Conservation (phyloP, 1,140 invertebrate genomes). For the Atta texana region DNA sequence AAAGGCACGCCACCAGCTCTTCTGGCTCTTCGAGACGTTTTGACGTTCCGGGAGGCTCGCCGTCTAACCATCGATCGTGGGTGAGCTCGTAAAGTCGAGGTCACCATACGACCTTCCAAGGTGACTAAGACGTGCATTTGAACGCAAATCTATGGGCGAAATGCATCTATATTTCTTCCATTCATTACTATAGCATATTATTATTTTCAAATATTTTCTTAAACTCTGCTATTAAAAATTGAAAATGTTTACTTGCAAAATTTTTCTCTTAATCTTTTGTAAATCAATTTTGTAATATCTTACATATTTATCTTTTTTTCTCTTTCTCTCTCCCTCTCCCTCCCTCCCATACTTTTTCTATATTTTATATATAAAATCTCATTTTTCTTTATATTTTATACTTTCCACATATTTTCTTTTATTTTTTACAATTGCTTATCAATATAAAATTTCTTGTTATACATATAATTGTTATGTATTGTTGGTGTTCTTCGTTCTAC, state of each 20-base stretch:
- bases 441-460: background rate
- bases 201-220: background rate
- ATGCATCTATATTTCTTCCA: background rate
- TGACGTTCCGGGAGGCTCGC: conserved; percentile 9
- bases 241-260: background rate
- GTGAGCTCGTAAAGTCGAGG: conserved; percentile 68
- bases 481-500: background rate
- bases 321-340: too few species aligned
- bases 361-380: background rate
- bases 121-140: conserved; percentile 55
- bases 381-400: background rate
- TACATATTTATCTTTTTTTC: background rate
- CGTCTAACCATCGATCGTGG: conserved; percentile 66
- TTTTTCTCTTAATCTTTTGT: background rate
- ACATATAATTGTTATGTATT: conserved; percentile 15
- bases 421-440: background rate
- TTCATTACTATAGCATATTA: background rate
- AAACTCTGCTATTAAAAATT: background rate
- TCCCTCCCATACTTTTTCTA: background rate
- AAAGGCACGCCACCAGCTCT: conserved; percentile 62
- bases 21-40: conserved; percentile 26
- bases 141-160: conserved; percentile 19
- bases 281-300: background rate
- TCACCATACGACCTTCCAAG: conserved; percentile 72
- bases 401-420: background rate